phyloP scores from a whole-genome alignment of 1,140 invertebrate genomes.

The Zaprionus kolodkinae region DNA sequence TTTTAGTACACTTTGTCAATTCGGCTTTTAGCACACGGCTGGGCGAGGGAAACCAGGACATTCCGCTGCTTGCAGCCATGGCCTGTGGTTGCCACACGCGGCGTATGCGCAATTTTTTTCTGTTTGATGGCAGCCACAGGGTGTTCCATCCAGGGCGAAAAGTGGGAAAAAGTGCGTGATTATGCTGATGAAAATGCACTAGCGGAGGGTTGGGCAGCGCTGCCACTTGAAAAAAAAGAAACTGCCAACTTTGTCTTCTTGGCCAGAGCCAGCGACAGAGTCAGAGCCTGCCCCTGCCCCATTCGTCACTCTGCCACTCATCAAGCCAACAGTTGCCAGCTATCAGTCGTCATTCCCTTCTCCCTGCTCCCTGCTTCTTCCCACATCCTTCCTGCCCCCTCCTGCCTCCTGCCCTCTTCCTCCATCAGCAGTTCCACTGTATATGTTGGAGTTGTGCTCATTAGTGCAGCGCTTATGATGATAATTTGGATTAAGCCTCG shows the following conservation, averaged over 20 bases:
- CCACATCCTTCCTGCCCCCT: neutral
- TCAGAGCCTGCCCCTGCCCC: neutral
- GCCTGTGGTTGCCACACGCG: slow-evolving; percentile 29
- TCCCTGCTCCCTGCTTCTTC: neutral
- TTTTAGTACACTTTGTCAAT: slow-evolving; percentile 31
- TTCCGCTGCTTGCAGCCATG: slow-evolving; percentile 50
- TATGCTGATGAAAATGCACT: slow-evolving; percentile 67
- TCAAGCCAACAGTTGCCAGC: slow-evolving; percentile 14
- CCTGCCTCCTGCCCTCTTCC: slow-evolving; percentile 5
- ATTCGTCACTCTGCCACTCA: slow-evolving; percentile 6
- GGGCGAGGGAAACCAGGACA: slow-evolving; percentile 39
- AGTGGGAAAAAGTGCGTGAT: slow-evolving; percentile 38
- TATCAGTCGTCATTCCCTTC: slow-evolving; percentile 5
- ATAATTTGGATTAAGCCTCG: slow-evolving; percentile 62
- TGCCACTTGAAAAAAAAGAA: slow-evolving; percentile 30
- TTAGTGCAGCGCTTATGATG: slow-evolving; percentile 70
- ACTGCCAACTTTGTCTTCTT: slow-evolving; percentile 26
- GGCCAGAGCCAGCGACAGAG: slow-evolving; percentile 2
- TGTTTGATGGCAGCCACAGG: no score
- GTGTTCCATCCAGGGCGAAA: no score
- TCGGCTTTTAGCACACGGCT: slow-evolving; percentile 43
- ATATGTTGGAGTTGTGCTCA: slow-evolving; percentile 58
- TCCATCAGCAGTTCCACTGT: slow-evolving; percentile 36
- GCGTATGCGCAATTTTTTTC: no score
- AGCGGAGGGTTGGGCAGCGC: slow-evolving; percentile 55